phyloP scores from a whole-genome alignment of 2,888 invertebrate species.

The Phlogophora meticulosa region DNA sequence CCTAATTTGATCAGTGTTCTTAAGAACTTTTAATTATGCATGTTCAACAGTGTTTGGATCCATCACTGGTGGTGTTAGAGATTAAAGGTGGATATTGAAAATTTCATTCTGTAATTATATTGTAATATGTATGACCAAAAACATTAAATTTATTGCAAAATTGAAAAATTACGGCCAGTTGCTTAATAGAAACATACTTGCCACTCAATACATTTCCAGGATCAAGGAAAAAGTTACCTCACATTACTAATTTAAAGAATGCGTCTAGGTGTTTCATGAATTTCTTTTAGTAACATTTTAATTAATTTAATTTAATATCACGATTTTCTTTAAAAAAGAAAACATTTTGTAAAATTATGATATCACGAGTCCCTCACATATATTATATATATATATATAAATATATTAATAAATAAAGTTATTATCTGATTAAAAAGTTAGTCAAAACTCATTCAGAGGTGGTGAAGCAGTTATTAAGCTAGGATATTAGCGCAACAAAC shows the following conservation, averaged over 20 bases:
- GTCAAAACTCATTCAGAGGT: no score
- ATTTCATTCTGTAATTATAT: conserved; percentile 12
- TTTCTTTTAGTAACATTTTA: conserved; percentile 16
- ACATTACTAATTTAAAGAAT: conserved; percentile 32
- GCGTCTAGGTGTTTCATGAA: conserved; percentile 14
- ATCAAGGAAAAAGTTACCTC: conserved; percentile 22
- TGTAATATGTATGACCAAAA: conserved; percentile 20
- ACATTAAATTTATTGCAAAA: conserved; percentile 22
- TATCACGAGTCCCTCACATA: no score
- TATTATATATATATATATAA: no score
- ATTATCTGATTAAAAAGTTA: no score
- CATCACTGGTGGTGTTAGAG: neutral
- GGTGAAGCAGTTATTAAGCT: no score
- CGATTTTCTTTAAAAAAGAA: no score
- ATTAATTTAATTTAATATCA: no score
- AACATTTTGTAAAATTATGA: no score
- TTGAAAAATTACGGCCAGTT: conserved; percentile 41
- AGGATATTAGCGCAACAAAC: conserved; percentile 10
- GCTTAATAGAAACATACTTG: conserved; percentile 40
- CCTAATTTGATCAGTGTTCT: conserved; percentile 4
- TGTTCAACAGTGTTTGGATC: conserved; percentile 9
- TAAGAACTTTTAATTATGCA: conserved; percentile 7
- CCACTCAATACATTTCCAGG: conserved; percentile 44
- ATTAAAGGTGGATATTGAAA: neutral
- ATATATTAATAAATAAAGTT: no score